Percentiles rank a stretch among this genome's conserved stretches.
These are phyloP conservation scores for Dryocosmus kuriphilus DNA, from an alignment of 2,888 invertebrate genomes.

Conservation along the genomic window DNA sequence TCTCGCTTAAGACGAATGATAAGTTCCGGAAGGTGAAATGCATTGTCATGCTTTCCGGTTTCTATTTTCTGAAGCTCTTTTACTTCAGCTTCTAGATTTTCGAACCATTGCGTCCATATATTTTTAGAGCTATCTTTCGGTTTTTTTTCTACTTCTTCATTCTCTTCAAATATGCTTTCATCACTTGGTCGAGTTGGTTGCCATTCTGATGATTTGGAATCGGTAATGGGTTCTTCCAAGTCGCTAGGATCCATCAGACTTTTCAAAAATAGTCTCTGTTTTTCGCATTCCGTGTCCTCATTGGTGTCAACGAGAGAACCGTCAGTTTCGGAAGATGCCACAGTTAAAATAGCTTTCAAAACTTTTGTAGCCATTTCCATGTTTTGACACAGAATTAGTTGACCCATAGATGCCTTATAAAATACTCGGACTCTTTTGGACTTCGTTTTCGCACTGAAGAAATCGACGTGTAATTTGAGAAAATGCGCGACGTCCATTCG, in stretches of 20 bases:
- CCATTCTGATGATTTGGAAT: neutral
- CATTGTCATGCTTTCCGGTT: no score
- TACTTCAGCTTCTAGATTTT: neutral
- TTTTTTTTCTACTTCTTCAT: no score
- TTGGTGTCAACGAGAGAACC: neutral
- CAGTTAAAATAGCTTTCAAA: neutral
- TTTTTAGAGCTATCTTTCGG: no score
- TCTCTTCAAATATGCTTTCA: neutral
- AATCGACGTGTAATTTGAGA: neutral
- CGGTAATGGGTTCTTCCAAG: neutral
- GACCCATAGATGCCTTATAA: no score
- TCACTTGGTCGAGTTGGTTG: neutral
- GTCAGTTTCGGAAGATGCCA: constrained; percentile 17
- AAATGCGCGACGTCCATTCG: no score
- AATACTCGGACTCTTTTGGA: no score
- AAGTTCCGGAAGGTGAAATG: neutral
- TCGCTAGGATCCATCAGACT: no score
- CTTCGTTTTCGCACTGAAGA: neutral
- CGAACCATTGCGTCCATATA: constrained; percentile 6
- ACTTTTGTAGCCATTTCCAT: no score
- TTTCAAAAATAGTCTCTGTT: neutral
- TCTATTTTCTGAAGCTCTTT: no score
- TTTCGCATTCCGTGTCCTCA: neutral
- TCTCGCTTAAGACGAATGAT: neutral
- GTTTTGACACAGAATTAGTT: no score